Evolutionary conservation across 1,140 invertebrate genomes (phyloP).

Genomic region (Drosophila prosaltans): DNA sequence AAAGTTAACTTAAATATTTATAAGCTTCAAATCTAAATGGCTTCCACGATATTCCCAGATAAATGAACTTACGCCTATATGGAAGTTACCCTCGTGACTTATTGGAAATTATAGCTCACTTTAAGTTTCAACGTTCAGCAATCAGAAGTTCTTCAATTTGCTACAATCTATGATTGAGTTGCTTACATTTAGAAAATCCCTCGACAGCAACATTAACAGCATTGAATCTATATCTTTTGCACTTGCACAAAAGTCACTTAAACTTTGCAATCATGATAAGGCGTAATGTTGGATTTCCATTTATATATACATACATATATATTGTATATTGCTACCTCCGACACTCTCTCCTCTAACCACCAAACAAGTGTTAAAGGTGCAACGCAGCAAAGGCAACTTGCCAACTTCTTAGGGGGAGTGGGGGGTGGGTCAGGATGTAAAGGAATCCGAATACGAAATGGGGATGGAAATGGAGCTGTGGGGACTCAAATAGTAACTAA

Average conservation of each 20-base stretch:
- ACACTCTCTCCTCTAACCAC: background rate
- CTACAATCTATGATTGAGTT: constrained; percentile 60
- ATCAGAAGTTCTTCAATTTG: constrained; percentile 1
- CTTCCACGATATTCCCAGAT: background rate
- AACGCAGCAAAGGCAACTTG: constrained; percentile 41
- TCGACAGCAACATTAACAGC: constrained; percentile 23
- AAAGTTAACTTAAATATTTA: too few relatives aligned
- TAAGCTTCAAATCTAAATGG: too few relatives aligned
- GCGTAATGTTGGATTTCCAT: constrained; percentile 82
- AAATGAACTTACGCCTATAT: background rate
- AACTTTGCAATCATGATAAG: constrained; percentile 82
- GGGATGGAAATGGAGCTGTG: background rate
- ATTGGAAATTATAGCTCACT: background rate
- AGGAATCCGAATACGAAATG: background rate
- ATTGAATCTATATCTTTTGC: constrained; percentile 51
- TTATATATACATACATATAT: constrained; percentile 56
- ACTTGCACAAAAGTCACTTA: constrained; percentile 79
- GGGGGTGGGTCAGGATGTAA: background rate
- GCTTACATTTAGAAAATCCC: constrained; percentile 56
- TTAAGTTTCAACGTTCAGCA: background rate
- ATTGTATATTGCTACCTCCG: background rate
- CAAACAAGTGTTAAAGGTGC: constrained; percentile 74
- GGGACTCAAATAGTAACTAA: constrained; percentile 76
- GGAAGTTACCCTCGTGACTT: background rate
- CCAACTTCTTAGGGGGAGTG: constrained; percentile 28